Base-by-base conservation (phyloP, 1,140 invertebrate species). In the Drosophila ironensis region DNA sequence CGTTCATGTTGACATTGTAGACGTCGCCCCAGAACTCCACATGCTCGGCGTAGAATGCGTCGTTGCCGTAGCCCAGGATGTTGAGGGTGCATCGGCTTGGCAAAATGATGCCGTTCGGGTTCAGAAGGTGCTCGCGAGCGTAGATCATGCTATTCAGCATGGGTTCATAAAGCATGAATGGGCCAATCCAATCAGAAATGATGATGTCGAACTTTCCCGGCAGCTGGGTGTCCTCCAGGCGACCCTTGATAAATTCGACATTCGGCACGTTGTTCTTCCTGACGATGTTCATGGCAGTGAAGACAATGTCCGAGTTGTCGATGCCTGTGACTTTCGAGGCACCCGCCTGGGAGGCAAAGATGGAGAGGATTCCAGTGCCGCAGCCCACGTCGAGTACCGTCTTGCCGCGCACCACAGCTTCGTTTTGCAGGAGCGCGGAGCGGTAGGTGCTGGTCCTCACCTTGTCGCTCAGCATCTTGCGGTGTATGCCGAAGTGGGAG, bases 111-210 rank as follows among this genome's bases (percentile, higher is more conserved):
- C 94, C 93, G 45, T 93, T 74, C 16, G 90, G 68, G 48, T 92
- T 95, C 11, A 99, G 92, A 92, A 95, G 97, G 68, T 95, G 94
- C 84, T 99, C 96, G 87, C 98, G 93, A 1, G 98, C 98, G 91
- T 94, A 94, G 24, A 99, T 92, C 12, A 98, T 94, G 89, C 95
- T 96, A 88, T 99, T 97, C 24, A 99, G 90, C 98, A 99, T 99
- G 14, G 97, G 98, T 91, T 99, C 98, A 88, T 99, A 99, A 4
- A 99, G 92, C 35, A 99, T 91, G 91, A 99, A 99, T 91, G 99
- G 99, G 3, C 98, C 98, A 98, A 99, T 99, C 98, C 98, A 99
- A 91, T 99, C 98, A 3, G 97, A 98, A 22, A 99, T 95, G 72
- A 99, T 98, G 16, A 99, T 94, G 90, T 99, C 98, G 12, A 98